These are phyloP conservation scores for Sipha flava DNA, from an alignment of 1,140 invertebrate genomes.

Conservation along the genomic window DNA sequence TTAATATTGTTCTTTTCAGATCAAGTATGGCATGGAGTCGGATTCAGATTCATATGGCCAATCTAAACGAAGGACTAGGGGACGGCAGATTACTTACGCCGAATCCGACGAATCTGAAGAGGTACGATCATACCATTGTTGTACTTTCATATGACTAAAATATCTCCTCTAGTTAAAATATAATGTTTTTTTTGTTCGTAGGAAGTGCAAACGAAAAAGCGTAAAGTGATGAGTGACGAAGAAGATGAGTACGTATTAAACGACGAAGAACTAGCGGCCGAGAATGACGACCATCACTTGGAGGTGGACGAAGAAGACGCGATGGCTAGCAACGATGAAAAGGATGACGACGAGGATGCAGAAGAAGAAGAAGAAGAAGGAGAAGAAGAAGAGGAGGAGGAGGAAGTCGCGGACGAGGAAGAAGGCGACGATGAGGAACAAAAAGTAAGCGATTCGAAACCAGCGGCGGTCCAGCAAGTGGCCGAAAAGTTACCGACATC, in stretches of 20 bases:
- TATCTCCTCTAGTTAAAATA: not conserved
- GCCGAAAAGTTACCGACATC: not conserved
- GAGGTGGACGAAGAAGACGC: constrained; percentile 40
- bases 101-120: constrained; percentile 59
- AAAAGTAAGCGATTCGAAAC: not conserved
- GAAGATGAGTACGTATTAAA: constrained; percentile 41
- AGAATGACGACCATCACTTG: constrained; percentile 37
- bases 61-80: constrained; percentile 52
- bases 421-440: not conserved
- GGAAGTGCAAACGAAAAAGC: constrained; percentile 1
- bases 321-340: constrained; percentile 39
- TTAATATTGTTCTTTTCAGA: constrained; percentile 38
- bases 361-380: not conserved
- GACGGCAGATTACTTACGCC: constrained; percentile 61
- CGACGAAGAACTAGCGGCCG: constrained; percentile 32
- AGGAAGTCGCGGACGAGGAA: not conserved
- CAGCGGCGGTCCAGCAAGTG: not conserved
- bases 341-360: constrained; percentile 33
- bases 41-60: constrained; percentile 49
- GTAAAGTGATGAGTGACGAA: constrained; percentile 38
- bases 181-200: not conserved
- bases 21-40: constrained; percentile 51
- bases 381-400: not conserved
- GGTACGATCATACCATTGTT: constrained; percentile 49
- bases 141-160: not conserved